These are phyloP conservation scores for Agapostemon virescens DNA, from an alignment of 2,888 invertebrate species.

Conservation along the genomic window DNA sequence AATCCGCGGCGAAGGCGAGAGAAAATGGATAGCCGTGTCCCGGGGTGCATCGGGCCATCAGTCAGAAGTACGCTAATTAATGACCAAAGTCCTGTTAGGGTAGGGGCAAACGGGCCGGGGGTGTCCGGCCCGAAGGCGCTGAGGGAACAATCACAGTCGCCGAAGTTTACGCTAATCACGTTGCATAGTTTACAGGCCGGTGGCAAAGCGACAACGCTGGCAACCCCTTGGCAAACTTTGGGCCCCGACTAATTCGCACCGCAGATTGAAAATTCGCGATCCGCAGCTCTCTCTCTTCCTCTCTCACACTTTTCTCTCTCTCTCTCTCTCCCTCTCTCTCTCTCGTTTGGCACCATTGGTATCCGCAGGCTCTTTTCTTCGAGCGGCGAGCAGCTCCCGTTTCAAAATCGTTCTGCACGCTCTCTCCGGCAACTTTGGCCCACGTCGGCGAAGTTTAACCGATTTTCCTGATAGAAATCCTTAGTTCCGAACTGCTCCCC, in stretches of 20 bases:
- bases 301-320: neutral
- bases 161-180: slow-evolving; percentile 69
- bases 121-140: slow-evolving; percentile 53
- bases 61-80: slow-evolving; percentile 61
- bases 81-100: slow-evolving; percentile 54
- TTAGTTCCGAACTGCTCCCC: neutral
- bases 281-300: neutral
- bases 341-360: slow-evolving; percentile 10
- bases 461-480: slow-evolving; percentile 12
- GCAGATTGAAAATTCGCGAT: slow-evolving; percentile 53
- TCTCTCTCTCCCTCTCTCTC: neutral
- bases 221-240: slow-evolving; percentile 47
- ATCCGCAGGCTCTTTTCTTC: neutral
- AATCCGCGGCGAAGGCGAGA: neutral
- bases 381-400: neutral
- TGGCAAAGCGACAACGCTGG: slow-evolving; percentile 50
- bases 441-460: slow-evolving; percentile 3
- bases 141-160: slow-evolving; percentile 68
- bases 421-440: neutral
- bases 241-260: slow-evolving; percentile 43
- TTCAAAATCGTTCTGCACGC: slow-evolving; percentile 16
- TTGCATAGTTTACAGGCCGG: slow-evolving; percentile 68
- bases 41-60: slow-evolving; percentile 32
- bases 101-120: slow-evolving; percentile 33
- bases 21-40: neutral